phyloP scores from a whole-genome alignment of 2,113 vertebrate genomes.

The Vicugna pacos region DNA sequence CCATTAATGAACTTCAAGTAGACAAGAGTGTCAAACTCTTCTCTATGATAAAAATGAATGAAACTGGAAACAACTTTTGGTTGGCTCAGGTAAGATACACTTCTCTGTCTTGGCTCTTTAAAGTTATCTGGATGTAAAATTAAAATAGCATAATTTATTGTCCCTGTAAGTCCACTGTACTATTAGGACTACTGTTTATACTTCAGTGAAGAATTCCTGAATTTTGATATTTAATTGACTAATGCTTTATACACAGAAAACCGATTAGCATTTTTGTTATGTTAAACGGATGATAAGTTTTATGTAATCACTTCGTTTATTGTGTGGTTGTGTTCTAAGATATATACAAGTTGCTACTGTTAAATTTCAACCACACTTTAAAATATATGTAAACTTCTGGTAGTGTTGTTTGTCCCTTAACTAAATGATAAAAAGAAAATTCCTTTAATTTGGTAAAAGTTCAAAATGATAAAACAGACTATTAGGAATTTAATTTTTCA shows the following conservation, averaged over 20 bases:
- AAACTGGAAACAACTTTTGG: conserved; percentile 90
- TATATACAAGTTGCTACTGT: not conserved
- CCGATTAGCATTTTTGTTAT: not conserved
- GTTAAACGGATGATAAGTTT: not conserved
- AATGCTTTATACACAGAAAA: conserved; percentile 23
- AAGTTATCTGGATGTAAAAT: not conserved
- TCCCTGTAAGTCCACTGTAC: not conserved
- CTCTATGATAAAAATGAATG: conserved; percentile 90
- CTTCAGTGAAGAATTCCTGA: not conserved
- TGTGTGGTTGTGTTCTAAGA: not conserved
- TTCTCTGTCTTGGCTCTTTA: conserved; percentile 21
- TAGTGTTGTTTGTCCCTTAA: conserved; percentile 14
- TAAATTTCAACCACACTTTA: conserved; percentile 6
- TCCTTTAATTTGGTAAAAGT: conserved; percentile 9
- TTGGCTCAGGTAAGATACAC: conserved; percentile 93
- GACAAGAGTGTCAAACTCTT: conserved; percentile 91
- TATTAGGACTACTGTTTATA: not conserved
- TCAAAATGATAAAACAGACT: conserved; percentile 39
- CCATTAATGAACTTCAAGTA: conserved; percentile 93
- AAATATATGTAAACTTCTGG: conserved; percentile 1
- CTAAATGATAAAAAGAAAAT: conserved; percentile 32
- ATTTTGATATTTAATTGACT: not conserved
- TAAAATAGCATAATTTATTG: conserved; percentile 15
- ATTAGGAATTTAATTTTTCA: conserved; percentile 80
- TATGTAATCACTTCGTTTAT: conserved; percentile 17